These are phyloP conservation scores for Sebastes iracundus DNA, from an alignment of 2,797 vertebrate species.

Conservation along the genomic window DNA sequence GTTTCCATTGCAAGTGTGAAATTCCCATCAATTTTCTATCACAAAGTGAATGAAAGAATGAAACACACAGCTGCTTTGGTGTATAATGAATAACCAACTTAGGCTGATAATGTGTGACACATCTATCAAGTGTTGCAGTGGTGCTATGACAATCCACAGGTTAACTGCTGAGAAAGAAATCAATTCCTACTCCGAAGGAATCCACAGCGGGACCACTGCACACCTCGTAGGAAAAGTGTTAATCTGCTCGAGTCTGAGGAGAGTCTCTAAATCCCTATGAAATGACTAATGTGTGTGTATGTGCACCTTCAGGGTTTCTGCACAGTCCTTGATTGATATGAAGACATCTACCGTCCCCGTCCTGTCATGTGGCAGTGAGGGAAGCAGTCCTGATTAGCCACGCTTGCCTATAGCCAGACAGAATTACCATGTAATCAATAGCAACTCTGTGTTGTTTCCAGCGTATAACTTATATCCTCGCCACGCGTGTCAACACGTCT, in stretches of 20 bases:
- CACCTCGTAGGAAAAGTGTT: background rate
- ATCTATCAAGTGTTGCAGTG: background rate
- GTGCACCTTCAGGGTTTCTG: background rate
- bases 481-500: background rate
- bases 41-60: background rate
- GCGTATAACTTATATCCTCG: background rate
- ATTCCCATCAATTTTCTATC: background rate
- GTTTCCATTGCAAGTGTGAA: background rate
- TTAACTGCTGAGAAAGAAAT: background rate
- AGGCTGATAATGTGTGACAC: background rate
- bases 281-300: background rate
- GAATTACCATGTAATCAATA: constrained; percentile 60
- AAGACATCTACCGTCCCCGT: background rate
- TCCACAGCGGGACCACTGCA: background rate
- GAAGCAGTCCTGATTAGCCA: constrained; percentile 35
- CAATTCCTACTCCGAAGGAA: background rate
- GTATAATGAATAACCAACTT: background rate
- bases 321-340: constrained; percentile 2
- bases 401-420: constrained; percentile 16
- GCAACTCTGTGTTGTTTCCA: constrained; percentile 24
- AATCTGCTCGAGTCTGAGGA: background rate
- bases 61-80: background rate
- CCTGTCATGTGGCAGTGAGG: constrained; percentile 21
- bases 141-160: background rate
- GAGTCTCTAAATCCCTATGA: constrained; percentile 3